phyloP scores from a whole-genome alignment of 1,140 invertebrate species.

The Parasteatoda tepidariorum region DNA sequence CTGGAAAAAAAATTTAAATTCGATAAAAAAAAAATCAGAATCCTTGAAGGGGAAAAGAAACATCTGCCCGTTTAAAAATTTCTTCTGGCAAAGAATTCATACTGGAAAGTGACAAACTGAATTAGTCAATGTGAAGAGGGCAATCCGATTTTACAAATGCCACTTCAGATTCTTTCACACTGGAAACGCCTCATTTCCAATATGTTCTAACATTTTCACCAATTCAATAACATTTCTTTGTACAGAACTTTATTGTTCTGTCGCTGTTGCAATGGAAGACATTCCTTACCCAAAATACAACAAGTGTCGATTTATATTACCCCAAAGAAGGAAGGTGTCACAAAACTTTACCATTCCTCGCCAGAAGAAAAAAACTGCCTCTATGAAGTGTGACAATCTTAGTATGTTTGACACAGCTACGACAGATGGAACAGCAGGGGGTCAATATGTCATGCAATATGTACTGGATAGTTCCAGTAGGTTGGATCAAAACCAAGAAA shows the following conservation, averaged over 20 bases:
- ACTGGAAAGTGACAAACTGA: not conserved
- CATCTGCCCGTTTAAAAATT: too few species aligned
- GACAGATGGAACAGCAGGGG: constrained; percentile 48
- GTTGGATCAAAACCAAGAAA: not conserved
- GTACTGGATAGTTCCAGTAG: constrained; percentile 1
- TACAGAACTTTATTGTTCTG: not conserved
- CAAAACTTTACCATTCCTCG: not conserved
- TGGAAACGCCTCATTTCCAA: not conserved
- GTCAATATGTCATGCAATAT: constrained; percentile 52
- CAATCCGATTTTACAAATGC: not conserved
- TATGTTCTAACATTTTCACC: not conserved
- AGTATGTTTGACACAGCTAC: constrained; percentile 42
- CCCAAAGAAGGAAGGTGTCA: not conserved
- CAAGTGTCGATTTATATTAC: not conserved
- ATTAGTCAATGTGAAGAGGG: not conserved
- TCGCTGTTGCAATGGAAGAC: not conserved
- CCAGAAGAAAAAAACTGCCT: not conserved
- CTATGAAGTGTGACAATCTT: constrained; percentile 22
- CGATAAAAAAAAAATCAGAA: too few species aligned
- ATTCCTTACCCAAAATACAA: not conserved
- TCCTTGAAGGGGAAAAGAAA: too few species aligned
- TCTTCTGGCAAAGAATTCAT: too few species aligned
- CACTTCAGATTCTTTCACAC: not conserved
- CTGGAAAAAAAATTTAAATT: too few species aligned
- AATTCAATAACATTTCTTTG: not conserved